These are phyloP conservation scores for Epirrita christyi DNA, from an alignment of 2,888 invertebrate species.

Conservation along the genomic window DNA sequence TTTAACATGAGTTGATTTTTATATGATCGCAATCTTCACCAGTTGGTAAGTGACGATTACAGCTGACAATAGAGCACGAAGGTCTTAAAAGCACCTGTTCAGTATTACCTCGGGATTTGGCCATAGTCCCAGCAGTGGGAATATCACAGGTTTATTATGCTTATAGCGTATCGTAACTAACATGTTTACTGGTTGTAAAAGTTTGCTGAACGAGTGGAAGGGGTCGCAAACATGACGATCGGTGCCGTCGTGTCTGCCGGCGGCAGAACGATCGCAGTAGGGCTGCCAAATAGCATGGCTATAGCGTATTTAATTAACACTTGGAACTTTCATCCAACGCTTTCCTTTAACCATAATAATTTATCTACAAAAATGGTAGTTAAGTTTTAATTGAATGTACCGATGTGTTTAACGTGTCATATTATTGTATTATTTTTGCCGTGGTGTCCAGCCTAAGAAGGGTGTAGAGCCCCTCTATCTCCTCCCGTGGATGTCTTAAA, in stretches of 20 bases:
- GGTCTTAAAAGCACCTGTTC: too few species aligned
- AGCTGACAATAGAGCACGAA: too few species aligned
- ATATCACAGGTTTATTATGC: constrained; percentile 12
- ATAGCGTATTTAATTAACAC: constrained; percentile 38
- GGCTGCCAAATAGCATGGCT: constrained; percentile 41
- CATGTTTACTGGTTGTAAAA: constrained; percentile 70
- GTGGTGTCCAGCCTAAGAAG: too few species aligned
- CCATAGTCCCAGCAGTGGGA: neutral
- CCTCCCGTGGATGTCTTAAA: too few species aligned
- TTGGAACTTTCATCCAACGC: constrained; percentile 31
- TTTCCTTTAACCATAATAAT: constrained; percentile 1
- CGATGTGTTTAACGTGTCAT: too few species aligned
- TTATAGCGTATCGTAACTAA: constrained; percentile 38
- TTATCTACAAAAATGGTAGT: neutral
- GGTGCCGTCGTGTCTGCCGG: constrained; percentile 53
- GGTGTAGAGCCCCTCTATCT: too few species aligned
- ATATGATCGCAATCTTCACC: too few species aligned
- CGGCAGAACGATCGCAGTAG: constrained; percentile 38
- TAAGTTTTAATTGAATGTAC: neutral
- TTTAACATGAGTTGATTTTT: too few species aligned
- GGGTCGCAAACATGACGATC: constrained; percentile 59
- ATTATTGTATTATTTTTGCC: too few species aligned
- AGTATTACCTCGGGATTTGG: too few species aligned
- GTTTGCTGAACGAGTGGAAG: constrained; percentile 53
- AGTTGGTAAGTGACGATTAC: too few species aligned